Evolutionary conservation across 2,113 vertebrate genomes (phyloP), one percentile per base, ranked within the genome.

Genomic region (Trichechus manatus): DNA sequence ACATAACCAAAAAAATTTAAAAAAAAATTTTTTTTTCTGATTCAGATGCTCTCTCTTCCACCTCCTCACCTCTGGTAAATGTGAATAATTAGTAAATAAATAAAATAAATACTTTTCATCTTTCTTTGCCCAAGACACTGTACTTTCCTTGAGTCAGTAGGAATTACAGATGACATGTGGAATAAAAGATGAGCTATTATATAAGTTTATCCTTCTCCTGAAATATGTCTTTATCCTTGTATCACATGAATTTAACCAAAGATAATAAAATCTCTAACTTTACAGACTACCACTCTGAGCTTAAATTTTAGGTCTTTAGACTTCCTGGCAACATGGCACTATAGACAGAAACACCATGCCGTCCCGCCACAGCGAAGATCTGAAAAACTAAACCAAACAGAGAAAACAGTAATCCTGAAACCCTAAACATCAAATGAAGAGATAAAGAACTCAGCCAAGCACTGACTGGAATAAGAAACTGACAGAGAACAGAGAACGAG

Each of bases 221-320:
- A 84, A 85, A 77, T 80, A 3, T 59, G 3, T 74, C 56, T 86
- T 95, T 95, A 85, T 93, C 72, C 50, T 74, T 92, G 61, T 31
- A 17, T 66, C 13, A 74, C 39, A 64, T 50, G 77, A 88, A 93
- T 39, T 83, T 93, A 84, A 79, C 85, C 44, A 91, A 79, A 83
- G 44, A 47, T 47, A 83, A 74, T 92, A 83, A 81, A 59, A 68
- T 20, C 87, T 87, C 14, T 86, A 59, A 83, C 20, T 94, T 88
- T 63, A 91, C 53, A 63, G 64, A 85, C 66, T 91, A 13, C 74
- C 59, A 87, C 29, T 84, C 25, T 92, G 56, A 87, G 23, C 39
- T 90, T 95, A 97, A 82, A 83, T 53, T 88, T 94, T 47, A 83
- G 31, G 11, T 94, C 72, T 95, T 75, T 15, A 86, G 66, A 56